Conservation (phyloP, 2,888 invertebrate genomes). For the Harmothoe impar region DNA sequence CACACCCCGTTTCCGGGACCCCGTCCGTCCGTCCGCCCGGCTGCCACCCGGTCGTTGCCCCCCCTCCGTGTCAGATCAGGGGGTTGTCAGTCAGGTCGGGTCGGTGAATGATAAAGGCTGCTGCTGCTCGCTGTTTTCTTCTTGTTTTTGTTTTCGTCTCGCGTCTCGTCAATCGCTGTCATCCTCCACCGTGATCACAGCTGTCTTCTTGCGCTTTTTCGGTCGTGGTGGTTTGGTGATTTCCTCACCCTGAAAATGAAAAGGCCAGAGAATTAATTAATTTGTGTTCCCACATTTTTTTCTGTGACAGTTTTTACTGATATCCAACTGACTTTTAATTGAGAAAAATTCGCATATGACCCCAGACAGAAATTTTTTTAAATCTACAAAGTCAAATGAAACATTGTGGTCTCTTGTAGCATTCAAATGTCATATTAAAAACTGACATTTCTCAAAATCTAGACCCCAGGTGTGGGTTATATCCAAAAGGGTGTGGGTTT, state of each 20-base stretch:
- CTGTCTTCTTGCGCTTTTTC: conserved; percentile 94
- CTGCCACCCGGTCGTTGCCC: background rate
- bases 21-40: background rate
- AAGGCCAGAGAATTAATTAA: conserved; percentile 56
- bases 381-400: conserved; percentile 16
- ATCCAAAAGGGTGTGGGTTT: background rate
- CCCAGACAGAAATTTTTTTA: conserved; percentile 46
- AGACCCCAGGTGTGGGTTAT: background rate
- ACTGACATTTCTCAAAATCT: background rate
- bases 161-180: conserved; percentile 84
- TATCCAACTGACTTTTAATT: too few species aligned
- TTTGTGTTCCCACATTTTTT: too few species aligned
- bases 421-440: too few species aligned
- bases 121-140: too few species aligned
- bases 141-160: background rate
- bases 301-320: too few species aligned
- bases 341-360: too few species aligned
- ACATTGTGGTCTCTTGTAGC: too few species aligned
- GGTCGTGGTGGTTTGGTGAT: conserved; percentile 92
- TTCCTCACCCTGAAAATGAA: conserved; percentile 90
- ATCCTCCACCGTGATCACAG: conserved; percentile 89
- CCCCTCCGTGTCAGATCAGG: background rate
- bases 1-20: background rate
- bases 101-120: background rate
- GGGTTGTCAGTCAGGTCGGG: background rate